Evolutionary conservation across 2,888 invertebrate species (phyloP).

Genomic region (Lucinisca nassula): DNA sequence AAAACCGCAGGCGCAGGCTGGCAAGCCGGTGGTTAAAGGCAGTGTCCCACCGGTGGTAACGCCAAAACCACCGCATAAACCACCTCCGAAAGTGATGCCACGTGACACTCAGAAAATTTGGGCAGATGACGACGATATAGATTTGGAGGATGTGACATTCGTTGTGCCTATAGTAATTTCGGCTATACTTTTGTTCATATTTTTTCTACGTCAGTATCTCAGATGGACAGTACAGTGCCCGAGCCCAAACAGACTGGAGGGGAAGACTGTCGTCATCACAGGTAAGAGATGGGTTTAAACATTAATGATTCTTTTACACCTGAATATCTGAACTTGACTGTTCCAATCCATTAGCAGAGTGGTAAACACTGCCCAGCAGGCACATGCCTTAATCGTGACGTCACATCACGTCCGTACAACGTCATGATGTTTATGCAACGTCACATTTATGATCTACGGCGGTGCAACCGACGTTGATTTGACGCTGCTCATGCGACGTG

Average conservation of each 20-base stretch:
- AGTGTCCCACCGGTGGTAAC: not conserved
- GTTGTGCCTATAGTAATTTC: conserved; percentile 77
- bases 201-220: conserved; percentile 79
- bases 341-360: no score
- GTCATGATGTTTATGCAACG: no score
- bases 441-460: no score
- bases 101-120: conserved; percentile 52
- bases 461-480: no score
- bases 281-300: no score
- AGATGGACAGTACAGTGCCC: conserved; percentile 79
- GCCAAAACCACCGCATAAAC: not conserved
- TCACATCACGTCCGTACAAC: no score
- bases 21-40: not conserved
- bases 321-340: no score
- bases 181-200: conserved; percentile 73
- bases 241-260: conserved; percentile 78
- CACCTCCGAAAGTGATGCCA: conserved; percentile 8
- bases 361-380: no score
- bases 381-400: no score
- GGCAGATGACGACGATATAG: conserved; percentile 64
- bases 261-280: conserved; percentile 83
- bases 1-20: not conserved
- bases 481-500: no score
- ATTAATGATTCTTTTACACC: no score
- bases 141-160: conserved; percentile 71